Evolutionary conservation across 2,113 vertebrate species (phyloP), one percentile per base, ranked within the genome.

Genomic region (Emydura subglobosa): DNA sequence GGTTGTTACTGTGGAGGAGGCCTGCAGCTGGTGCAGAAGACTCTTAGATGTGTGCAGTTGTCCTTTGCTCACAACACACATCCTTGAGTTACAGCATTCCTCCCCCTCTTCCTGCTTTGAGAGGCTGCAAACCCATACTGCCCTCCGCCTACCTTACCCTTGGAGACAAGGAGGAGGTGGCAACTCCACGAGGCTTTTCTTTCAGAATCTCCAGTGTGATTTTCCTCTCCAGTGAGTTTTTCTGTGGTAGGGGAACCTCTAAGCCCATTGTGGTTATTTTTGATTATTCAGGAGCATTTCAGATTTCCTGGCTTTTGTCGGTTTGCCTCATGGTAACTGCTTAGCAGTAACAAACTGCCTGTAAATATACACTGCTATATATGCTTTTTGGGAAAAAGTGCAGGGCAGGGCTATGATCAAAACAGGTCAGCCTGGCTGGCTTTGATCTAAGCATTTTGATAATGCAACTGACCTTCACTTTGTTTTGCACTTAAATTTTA

Each of bases 391-490:
- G 74, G 82, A 81, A 79, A 50, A 24, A 39, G 54, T 0, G 0
- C 3, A 53, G 85, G 82, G 0, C 53, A 54, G 76, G 91, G 34
- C 88, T 88, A 51, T 2, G 14, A 54, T 47, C 10, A 24, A 53
- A 54, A 65, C 85, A 50, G 24, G 57, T 57, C 85, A 91, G 42
- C 47, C 72, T 88, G 95, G 88, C 90, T 44, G 65, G 72, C 39
- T 72, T 54, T 85, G 92, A 91, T 51, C 68, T 91, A 61, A 91
- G 79, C 31, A n/a, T 91, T 93, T 91, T 87, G 92, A 91, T 81
- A 95, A 92, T 90, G 87, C 57, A 39, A 89, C 29, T 16, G 31
- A 88, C 72, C 61, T 49, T 89, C 1, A 39, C 49, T 68, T 92
- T 88, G 16, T 85, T 86, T 88, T 21, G 6, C 44, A 54, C 12